These are phyloP conservation scores for Poecilia gillii DNA, from an alignment of 2,797 vertebrate species.

Conservation along the genomic window DNA sequence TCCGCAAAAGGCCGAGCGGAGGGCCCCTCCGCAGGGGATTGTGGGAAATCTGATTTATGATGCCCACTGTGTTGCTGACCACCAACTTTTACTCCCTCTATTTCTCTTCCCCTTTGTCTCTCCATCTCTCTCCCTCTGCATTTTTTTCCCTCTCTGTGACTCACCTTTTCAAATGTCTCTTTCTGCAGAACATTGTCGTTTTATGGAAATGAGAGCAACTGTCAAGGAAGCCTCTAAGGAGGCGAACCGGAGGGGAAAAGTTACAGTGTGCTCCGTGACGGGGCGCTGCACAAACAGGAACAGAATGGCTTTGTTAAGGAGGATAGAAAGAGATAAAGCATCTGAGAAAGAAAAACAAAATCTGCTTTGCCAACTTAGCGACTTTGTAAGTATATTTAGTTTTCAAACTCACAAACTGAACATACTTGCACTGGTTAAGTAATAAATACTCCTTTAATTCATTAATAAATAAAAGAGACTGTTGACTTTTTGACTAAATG, in stretches of 20 bases:
- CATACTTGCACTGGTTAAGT: neutral
- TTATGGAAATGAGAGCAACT: constrained; percentile 39
- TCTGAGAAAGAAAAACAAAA: constrained; percentile 40
- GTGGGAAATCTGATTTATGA: constrained; percentile 89
- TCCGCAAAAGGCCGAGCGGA: constrained; percentile 78
- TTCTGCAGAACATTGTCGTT: constrained; percentile 9
- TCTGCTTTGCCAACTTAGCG: neutral
- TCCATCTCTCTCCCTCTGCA: constrained; percentile 41
- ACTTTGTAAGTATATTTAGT: neutral
- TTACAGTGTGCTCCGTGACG: neutral
- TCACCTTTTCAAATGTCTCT: constrained; percentile 52
- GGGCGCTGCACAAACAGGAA: constrained; percentile 12
- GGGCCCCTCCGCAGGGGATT: constrained; percentile 84
- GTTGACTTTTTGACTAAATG: neutral
- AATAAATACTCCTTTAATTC: neutral
- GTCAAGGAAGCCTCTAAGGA: constrained; percentile 10
- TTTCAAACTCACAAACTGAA: neutral
- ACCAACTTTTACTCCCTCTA: constrained; percentile 74
- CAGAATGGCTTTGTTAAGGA: constrained; percentile 45
- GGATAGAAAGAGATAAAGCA: constrained; percentile 47
- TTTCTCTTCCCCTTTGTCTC: constrained; percentile 52
- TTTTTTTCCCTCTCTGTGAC: constrained; percentile 36
- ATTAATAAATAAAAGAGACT: neutral
- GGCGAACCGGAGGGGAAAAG: neutral
- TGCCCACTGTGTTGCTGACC: constrained; percentile 83